Percentiles rank a stretch among this genome's conserved stretches.
Conservation (phyloP, 2,797 vertebrate species). For the Hemitrygon akajei region DNA sequence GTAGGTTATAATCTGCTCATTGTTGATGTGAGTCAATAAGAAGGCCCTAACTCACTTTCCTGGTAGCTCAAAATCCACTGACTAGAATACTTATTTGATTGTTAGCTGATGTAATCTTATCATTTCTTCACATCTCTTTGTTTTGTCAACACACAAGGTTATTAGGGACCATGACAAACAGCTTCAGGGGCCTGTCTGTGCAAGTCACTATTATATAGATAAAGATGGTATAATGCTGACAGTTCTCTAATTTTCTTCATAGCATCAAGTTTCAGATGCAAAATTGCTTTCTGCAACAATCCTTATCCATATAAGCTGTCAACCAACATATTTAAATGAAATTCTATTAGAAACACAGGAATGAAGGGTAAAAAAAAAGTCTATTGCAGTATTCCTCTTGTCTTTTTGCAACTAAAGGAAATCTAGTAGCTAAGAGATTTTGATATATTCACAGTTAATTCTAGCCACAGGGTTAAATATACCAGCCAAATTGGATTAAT, state of each 20-base stretch:
- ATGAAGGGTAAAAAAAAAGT: not conserved
- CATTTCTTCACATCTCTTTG: not conserved
- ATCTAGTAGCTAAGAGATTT: not conserved
- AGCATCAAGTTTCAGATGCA: not conserved
- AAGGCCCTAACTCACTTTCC: not conserved
- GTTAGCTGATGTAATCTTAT: not conserved
- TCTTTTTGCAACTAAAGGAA: not conserved
- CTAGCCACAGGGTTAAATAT: not conserved
- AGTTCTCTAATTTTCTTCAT: not conserved
- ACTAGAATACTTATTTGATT: not conserved
- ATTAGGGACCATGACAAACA: slow-evolving; percentile 8
- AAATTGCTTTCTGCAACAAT: not conserved
- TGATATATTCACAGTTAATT: not conserved
- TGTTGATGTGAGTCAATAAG: not conserved
- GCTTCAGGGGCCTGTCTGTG: slow-evolving; percentile 13
- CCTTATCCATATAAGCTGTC: not conserved
- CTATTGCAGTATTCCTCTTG: not conserved
- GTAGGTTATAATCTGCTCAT: not conserved
- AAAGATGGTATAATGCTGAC: not conserved
- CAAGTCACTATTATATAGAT: not conserved
- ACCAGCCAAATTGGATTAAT: not conserved
- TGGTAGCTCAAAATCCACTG: not conserved
- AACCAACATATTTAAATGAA: not conserved
- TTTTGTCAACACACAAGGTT: not conserved
- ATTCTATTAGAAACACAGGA: not conserved